Evolutionary conservation across 2,888 invertebrate species (phyloP).

Genomic region (Luperina testacea): DNA sequence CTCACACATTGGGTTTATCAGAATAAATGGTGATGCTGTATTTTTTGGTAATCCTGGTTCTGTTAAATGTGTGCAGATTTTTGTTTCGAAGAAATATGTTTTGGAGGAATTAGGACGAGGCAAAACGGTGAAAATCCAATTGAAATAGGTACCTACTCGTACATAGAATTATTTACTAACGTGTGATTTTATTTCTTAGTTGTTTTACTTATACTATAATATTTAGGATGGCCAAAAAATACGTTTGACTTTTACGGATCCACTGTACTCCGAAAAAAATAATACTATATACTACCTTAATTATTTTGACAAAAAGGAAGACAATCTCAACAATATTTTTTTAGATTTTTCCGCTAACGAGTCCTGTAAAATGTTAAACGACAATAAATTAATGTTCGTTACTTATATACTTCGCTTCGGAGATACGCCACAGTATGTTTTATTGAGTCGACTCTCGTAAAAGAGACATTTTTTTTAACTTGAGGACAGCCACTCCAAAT

Average conservation of each 20-base stretch:
- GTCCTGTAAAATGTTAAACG: slow-evolving; percentile 13
- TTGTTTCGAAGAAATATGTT: slow-evolving; percentile 2
- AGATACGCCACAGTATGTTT: slow-evolving; percentile 7
- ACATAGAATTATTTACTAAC: neutral
- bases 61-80: slow-evolving; percentile 26
- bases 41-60: slow-evolving; percentile 31
- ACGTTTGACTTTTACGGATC: neutral
- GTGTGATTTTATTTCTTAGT: neutral
- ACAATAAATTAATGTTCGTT: slow-evolving; percentile 1
- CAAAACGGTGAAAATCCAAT: neutral
- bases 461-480: slow-evolving; percentile 58
- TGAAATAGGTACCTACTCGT: neutral
- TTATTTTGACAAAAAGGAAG: neutral
- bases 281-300: too few species aligned
- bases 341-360: neutral
- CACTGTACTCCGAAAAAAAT: neutral
- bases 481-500: slow-evolving; percentile 46
- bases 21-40: slow-evolving; percentile 39
- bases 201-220: too few species aligned
- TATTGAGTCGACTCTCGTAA: slow-evolving; percentile 47
- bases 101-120: neutral
- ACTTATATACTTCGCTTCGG: neutral
- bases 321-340: neutral
- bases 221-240: neutral
- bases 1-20: slow-evolving; percentile 56